These are phyloP conservation scores for Hypothenemus hampei DNA, from an alignment of 1,140 invertebrate species.

Conservation along the genomic window DNA sequence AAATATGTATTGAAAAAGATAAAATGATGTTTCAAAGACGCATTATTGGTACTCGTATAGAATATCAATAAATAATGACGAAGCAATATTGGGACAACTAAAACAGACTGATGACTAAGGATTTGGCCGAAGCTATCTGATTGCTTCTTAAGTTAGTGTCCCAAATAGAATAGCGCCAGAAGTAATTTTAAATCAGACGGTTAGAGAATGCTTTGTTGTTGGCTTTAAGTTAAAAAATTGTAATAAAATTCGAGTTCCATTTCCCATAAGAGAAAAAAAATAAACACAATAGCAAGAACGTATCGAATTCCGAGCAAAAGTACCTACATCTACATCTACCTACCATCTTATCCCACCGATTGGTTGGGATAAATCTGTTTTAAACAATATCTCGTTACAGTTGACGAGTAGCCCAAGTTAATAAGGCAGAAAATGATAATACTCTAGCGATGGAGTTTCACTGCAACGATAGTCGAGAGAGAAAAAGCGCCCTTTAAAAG, in stretches of 20 bases:
- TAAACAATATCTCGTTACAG: slow-evolving; percentile 9
- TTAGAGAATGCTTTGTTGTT: too few species aligned
- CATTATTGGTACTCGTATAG: slow-evolving; percentile 28
- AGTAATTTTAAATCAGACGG: too few species aligned
- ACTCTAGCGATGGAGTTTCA: slow-evolving; percentile 13
- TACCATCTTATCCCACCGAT: too few species aligned
- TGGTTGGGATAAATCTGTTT: slow-evolving; percentile 11
- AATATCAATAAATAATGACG: slow-evolving; percentile 35
- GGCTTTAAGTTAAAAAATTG: too few species aligned
- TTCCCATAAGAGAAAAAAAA: too few species aligned
- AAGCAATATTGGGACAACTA: slow-evolving; percentile 35
- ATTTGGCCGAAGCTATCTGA: slow-evolving; percentile 34
- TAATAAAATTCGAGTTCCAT: too few species aligned
- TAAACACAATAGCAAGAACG: too few species aligned
- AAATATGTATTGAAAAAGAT: too few species aligned
- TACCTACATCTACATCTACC: too few species aligned
- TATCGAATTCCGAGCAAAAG: too few species aligned
- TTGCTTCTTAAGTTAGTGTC: slow-evolving; percentile 38
- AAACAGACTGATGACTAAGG: slow-evolving; percentile 34
- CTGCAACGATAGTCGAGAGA: slow-evolving; percentile 12
- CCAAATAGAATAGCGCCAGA: slow-evolving; percentile 34
- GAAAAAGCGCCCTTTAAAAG: slow-evolving; percentile 15
- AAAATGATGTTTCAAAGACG: slow-evolving; percentile 25
- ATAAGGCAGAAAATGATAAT: slow-evolving; percentile 25
- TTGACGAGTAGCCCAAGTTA: slow-evolving; percentile 14